A percentile compares a stretch with the other conserved stretches of the same genome.
Conservation (phyloP, 2,888 invertebrate genomes). For the Xylocampa areola region DNA sequence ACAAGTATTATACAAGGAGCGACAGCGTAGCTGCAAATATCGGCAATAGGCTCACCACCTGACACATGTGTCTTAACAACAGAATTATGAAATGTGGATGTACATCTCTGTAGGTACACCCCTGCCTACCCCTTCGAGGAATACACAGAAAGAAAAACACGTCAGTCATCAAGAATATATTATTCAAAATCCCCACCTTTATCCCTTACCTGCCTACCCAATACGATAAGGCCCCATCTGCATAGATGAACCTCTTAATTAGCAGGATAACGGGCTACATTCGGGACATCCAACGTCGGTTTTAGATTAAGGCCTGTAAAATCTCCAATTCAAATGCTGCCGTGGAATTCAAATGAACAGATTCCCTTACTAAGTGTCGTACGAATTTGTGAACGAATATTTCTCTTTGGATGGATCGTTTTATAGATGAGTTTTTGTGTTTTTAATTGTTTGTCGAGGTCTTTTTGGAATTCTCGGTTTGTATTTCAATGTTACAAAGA, state of each 20-base stretch:
- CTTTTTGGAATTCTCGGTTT: too few relatives aligned
- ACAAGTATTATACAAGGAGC: too few relatives aligned
- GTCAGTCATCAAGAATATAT: background rate
- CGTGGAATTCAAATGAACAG: slow-evolving; percentile 80
- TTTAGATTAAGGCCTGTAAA: slow-evolving; percentile 85
- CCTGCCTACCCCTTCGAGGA: too few relatives aligned
- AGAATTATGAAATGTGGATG: too few relatives aligned
- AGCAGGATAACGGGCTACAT: slow-evolving; percentile 77
- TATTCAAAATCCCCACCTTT: background rate
- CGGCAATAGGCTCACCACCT: too few relatives aligned
- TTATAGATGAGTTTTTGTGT: too few relatives aligned
- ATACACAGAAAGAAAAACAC: background rate
- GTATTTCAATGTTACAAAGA: too few relatives aligned
- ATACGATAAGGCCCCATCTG: slow-evolving; percentile 52
- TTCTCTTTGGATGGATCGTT: slow-evolving; percentile 4
- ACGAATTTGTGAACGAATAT: slow-evolving; percentile 6
- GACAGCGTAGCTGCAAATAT: too few relatives aligned
- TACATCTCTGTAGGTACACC: too few relatives aligned
- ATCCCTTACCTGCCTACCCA: slow-evolving; percentile 1
- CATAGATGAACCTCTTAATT: slow-evolving; percentile 75
- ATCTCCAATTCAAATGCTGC: slow-evolving; percentile 86
- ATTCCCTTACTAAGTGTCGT: slow-evolving; percentile 62
- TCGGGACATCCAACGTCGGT: slow-evolving; percentile 73
- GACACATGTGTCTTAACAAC: too few relatives aligned
- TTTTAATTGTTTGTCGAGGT: too few relatives aligned